Evolutionary conservation across 1,140 invertebrate genomes (phyloP), one percentile per base, ranked within the genome.

Genomic region (Halesus radiatus): DNA sequence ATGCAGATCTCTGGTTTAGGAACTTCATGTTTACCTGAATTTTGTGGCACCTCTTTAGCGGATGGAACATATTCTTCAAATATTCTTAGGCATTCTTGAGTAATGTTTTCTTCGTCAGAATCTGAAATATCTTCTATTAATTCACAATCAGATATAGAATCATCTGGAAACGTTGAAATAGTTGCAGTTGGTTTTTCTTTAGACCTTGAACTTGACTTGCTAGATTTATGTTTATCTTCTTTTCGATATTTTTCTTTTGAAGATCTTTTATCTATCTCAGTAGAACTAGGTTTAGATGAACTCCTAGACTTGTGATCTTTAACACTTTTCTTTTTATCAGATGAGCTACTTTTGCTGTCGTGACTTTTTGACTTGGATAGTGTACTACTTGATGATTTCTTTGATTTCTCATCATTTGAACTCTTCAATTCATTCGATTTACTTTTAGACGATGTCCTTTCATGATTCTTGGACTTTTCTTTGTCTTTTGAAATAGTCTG

Each of bases 31-130:
- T 56, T 82, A 82, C 77, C 80, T 32, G 32, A 32, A 20, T 58
- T 20, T 20, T 86, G 84, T 76, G 79, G 26, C 50, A 80, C 81
- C 45, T 79, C 80, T 78, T 83, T 81, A 8, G 64, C 64, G 20
- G 64, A 60, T 20, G 88, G 89, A 50, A 89, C 86, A 87, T 90
- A 90, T 82, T 90, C 89, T 84, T 90, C 88, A 88, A 90, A 90
- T 83, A 90, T 90, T 84, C 85, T 88, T 80, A 88, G 87, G 84
- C 89, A 90, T 84, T 90, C 87, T 79, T 88, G 82, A 52, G 85
- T 86, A 80, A 89, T 88, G 62, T 84, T 81, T 77, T 90, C 88
- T 84, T 89, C 88, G 85, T 90, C 89, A 29, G 88, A 87, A 60
- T 90, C 89, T 54, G 88, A 88, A 64, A 79, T 37, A 58, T 88